These are phyloP conservation scores for Pseudochirops corinnae DNA, from an alignment of 2,797 vertebrate genomes.

Conservation along the genomic window DNA sequence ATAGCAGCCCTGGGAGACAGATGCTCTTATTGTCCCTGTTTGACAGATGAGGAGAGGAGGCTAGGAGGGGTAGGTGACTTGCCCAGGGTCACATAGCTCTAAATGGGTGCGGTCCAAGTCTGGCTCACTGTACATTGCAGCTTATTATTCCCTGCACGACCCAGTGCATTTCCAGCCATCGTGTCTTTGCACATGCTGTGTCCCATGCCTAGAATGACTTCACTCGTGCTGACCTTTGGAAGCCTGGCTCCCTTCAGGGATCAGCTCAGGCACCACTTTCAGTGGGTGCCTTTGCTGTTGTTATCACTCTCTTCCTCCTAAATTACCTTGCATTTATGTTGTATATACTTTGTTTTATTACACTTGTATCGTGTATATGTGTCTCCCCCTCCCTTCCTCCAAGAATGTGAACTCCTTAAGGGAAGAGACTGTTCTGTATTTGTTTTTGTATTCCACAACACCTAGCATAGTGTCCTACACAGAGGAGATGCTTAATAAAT, in stretches of 20 bases:
- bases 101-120: not conserved
- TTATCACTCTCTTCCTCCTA: not conserved
- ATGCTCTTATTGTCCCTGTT: not conserved
- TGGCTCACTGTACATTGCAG: no score
- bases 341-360: not conserved
- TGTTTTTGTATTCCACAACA: not conserved
- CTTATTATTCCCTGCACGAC: not conserved
- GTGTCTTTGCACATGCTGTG: not conserved
- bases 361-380: not conserved
- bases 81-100: not conserved
- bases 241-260: not conserved
- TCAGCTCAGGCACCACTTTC: not conserved
- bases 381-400: not conserved
- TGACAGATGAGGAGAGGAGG: not conserved
- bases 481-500: not conserved
- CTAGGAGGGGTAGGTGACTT: not conserved
- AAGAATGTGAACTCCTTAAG: not conserved
- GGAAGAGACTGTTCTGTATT: not conserved
- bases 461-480: not conserved
- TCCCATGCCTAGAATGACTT: not conserved
- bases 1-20: not conserved
- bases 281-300: not conserved
- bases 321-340: not conserved
- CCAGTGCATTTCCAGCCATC: no score
- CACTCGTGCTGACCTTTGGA: not conserved